A percentile compares a stretch with the other conserved stretches of the same genome.
These are phyloP conservation scores for Calyptommatus sinebrachiatus DNA, from an alignment of 2,113 vertebrate genomes.

Conservation along the genomic window DNA sequence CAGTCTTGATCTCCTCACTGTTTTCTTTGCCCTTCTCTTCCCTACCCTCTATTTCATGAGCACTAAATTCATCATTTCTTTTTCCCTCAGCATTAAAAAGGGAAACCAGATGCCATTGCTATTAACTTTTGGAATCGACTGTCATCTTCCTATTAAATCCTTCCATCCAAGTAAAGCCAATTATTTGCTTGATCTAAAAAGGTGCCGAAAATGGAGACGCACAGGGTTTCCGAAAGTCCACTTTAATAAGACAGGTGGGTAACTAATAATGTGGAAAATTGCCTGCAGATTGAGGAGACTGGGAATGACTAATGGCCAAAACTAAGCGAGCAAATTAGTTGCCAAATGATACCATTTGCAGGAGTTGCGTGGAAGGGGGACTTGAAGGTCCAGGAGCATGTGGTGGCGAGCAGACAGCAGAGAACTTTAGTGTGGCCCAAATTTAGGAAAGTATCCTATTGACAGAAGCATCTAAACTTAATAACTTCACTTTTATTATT, in stretches of 20 bases:
- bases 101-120: constrained; percentile 80
- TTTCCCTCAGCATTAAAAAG: constrained; percentile 69
- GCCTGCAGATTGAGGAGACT: constrained; percentile 85
- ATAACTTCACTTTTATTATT: background rate
- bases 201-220: constrained; percentile 77
- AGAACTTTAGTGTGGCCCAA: constrained; percentile 67
- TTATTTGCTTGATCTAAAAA: constrained; percentile 81
- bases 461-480: background rate
- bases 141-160: constrained; percentile 80
- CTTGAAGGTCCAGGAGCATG: constrained; percentile 76
- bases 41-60: constrained; percentile 45
- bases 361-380: constrained; percentile 71
- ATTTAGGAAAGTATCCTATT: constrained; percentile 61
- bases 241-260: constrained; percentile 85
- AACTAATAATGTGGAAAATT: constrained; percentile 89
- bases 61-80: constrained; percentile 67
- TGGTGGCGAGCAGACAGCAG: constrained; percentile 65
- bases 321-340: constrained; percentile 82
- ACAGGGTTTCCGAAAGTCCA: constrained; percentile 79
- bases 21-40: constrained; percentile 45
- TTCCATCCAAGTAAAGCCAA: constrained; percentile 77
- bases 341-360: constrained; percentile 84
- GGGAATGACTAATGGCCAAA: constrained; percentile 85
- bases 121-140: constrained; percentile 81
- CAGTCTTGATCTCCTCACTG: constrained; percentile 56